A percentile compares a stretch with the other conserved stretches of the same genome.
phyloP scores from a whole-genome alignment of 2,888 invertebrate genomes.

The Callinectes sapidus region DNA sequence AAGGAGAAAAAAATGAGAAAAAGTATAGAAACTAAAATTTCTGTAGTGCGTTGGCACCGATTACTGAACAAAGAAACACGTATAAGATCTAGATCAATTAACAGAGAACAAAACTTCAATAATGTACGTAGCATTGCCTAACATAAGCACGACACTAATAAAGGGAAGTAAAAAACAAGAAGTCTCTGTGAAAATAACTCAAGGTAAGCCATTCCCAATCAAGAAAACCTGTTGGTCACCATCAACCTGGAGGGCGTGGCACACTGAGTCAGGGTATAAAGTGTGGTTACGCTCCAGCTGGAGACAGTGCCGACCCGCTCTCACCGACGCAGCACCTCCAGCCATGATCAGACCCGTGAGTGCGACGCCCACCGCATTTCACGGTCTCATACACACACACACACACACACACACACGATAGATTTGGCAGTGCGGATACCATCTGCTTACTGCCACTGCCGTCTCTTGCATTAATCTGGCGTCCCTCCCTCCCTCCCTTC shows the following conservation, averaged over 20 bases:
- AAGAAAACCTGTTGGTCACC: neutral
- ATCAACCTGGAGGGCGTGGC: no score
- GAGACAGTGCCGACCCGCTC: neutral
- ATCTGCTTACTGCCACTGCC: neutral
- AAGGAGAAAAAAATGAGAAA: no score
- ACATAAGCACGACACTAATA: neutral
- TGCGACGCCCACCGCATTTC: neutral
- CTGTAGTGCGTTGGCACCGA: no score
- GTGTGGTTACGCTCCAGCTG: no score
- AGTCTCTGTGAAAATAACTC: neutral
- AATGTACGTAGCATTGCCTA: no score
- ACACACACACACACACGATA: neutral
- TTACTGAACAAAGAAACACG: no score
- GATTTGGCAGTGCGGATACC: neutral
- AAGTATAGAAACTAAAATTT: no score
- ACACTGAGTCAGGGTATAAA: no score
- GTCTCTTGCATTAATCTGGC: neutral
- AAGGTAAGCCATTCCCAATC: neutral
- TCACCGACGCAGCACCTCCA: neutral
- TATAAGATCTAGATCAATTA: no score
- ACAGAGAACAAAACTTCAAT: no score
- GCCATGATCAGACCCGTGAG: neutral
- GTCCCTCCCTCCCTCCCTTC: neutral
- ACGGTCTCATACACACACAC: neutral
- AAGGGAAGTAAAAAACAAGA: neutral